These are phyloP conservation scores for Danio kyathit DNA, from an alignment of 2,797 vertebrate genomes.

Conservation along the genomic window DNA sequence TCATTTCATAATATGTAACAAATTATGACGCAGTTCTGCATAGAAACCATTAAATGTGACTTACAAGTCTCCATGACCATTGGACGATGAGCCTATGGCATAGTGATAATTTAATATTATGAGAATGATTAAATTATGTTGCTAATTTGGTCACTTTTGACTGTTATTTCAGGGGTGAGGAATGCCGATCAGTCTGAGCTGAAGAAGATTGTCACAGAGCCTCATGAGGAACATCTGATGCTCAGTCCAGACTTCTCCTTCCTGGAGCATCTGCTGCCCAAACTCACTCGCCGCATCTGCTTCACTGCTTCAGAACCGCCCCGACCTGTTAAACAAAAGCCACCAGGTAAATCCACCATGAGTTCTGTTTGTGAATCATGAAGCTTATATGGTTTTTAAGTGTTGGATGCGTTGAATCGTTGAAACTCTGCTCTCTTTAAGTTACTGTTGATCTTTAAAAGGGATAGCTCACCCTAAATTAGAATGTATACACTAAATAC, in stretches of 20 bases:
- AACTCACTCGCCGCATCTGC: constrained; percentile 85
- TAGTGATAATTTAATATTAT: too few relatives aligned
- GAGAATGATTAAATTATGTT: too few relatives aligned
- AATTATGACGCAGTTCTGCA: neutral
- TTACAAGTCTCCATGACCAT: too few relatives aligned
- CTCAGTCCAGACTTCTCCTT: constrained; percentile 74
- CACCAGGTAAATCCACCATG: constrained; percentile 71
- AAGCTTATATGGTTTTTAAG: neutral
- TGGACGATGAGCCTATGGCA: neutral
- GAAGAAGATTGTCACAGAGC: constrained; percentile 81
- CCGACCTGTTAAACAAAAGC: constrained; percentile 71
- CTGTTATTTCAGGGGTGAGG: constrained; percentile 76
- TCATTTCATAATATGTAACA: neutral
- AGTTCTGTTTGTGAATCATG: neutral
- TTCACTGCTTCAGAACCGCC: constrained; percentile 88
- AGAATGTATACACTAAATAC: too few relatives aligned
- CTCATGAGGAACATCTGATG: constrained; percentile 83
- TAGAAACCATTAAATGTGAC: neutral
- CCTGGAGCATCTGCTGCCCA: constrained; percentile 77
- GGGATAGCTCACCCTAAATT: too few relatives aligned
- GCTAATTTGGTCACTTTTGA: neutral
- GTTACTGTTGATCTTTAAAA: neutral
- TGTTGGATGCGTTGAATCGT: neutral
- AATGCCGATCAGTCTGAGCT: constrained; percentile 80
- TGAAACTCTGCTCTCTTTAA: neutral